A percentile compares a stretch with the other conserved stretches of the same genome.
phyloP scores from a whole-genome alignment of 1,140 invertebrate species.

The Portunus trituberculatus region DNA sequence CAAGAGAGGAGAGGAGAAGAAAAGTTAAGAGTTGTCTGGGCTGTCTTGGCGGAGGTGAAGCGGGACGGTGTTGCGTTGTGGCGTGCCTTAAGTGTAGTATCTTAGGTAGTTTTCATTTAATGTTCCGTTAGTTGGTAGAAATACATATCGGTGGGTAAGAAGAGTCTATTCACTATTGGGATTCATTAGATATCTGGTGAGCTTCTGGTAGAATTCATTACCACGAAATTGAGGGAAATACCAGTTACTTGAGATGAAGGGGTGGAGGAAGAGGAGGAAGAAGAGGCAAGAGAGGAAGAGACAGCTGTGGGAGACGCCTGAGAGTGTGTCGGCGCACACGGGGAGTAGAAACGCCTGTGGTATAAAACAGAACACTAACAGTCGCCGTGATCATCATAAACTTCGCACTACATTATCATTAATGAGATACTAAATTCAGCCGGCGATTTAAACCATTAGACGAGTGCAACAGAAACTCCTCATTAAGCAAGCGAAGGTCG shows the following conservation, averaged over 20 bases:
- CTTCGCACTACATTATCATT: constrained; percentile 32
- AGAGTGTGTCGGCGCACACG: neutral
- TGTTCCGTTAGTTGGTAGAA: neutral
- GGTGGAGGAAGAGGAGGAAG: neutral
- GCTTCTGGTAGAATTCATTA: too few species aligned
- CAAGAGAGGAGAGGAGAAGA: neutral
- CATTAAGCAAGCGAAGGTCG: constrained; percentile 28
- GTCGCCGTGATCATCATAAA: constrained; percentile 43
- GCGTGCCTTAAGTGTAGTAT: neutral
- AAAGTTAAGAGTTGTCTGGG: neutral
- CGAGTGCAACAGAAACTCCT: neutral
- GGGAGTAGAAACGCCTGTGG: neutral
- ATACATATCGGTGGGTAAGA: neutral
- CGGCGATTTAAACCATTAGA: constrained; percentile 38
- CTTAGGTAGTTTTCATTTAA: neutral
- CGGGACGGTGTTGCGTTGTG: neutral
- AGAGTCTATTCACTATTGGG: neutral
- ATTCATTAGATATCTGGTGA: too few species aligned
- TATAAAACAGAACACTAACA: constrained; percentile 29
- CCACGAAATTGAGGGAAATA: too few species aligned
- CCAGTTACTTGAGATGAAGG: neutral
- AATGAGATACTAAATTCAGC: constrained; percentile 50
- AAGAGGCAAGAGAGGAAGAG: neutral
- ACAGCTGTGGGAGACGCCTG: neutral
- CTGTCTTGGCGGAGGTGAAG: neutral